Conservation (phyloP, 2,888 invertebrate genomes). For the Morpho achilles region DNA sequence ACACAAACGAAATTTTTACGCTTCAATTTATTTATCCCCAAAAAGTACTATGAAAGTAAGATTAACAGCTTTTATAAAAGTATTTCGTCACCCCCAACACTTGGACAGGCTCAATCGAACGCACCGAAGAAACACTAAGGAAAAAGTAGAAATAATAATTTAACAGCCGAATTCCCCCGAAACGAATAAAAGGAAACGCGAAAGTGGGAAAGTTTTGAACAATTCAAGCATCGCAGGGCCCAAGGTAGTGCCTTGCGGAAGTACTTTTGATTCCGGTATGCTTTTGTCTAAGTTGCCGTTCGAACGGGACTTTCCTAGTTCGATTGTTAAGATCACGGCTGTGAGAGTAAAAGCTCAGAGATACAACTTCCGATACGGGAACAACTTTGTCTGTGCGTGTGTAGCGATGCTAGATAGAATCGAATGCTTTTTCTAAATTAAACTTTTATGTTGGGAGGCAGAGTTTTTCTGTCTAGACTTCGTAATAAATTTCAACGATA, state of each 20-base stretch:
- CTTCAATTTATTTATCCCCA: constrained; percentile 22
- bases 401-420: constrained; percentile 34
- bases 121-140: constrained; percentile 52
- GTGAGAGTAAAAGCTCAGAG: constrained; percentile 36
- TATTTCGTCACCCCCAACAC: constrained; percentile 37
- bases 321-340: constrained; percentile 45
- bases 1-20: constrained; percentile 13
- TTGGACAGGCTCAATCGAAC: constrained; percentile 42
- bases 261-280: constrained; percentile 64
- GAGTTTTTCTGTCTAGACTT: constrained; percentile 36
- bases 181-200: constrained; percentile 69
- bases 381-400: constrained; percentile 34
- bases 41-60: constrained; percentile 26
- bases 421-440: constrained; percentile 48
- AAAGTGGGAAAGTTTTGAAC: constrained; percentile 71
- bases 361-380: constrained; percentile 43
- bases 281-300: constrained; percentile 74
- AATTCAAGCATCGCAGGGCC: constrained; percentile 59
- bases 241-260: constrained; percentile 57
- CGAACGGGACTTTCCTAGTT: constrained; percentile 53
- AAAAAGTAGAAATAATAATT: constrained; percentile 67
- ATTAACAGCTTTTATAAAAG: constrained; percentile 36
- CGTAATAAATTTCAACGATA: constrained; percentile 13
- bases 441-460: constrained; percentile 39
- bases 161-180: constrained; percentile 62